Base-by-base conservation (phyloP, 2,797 vertebrate species). In the Gambusia yucatana region DNA sequence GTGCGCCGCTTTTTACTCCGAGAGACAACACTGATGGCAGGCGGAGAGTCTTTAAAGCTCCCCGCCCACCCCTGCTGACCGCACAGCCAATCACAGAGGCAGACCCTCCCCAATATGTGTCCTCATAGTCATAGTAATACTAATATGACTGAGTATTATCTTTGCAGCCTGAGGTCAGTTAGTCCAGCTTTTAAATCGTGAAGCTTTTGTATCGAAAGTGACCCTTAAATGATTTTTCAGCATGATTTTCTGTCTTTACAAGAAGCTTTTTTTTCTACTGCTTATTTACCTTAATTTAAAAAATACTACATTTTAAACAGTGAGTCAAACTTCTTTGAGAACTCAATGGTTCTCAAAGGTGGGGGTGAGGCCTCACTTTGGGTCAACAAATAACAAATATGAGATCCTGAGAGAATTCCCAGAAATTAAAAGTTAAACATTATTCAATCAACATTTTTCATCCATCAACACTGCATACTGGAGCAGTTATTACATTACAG, bases 1-100 rank as follows among this genome's bases (percentile, higher is more conserved):
- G 77, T 79, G 75, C 73, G 84, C 52, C 59, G 77, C 76, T 22
- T 72, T 89, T 52, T 48, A 78, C 74, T 75, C 81, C 7, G 81
- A 85, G 80, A 77, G 80, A 48, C 83, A 80, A 78, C 48, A 74
- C 44, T 67, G 75, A 59, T 84, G 65, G 82, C 86, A 78, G 83
- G 75, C 76, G 65, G 77, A 79, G 72, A 57, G 17, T 76, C 90
- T 84, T 92, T 88, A 86, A 87, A 92, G 87, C 89, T 83, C 87
- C 87, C 85, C 89, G 73, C 93, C 91, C 92, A 91, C 89, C 81
- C 83, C 65, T 39, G 70, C 80, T 81, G 77, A 74, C 84, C 77
- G 41, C 72, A 47, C 88, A 89, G 79, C 94, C 94, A 93, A 94
- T 94, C 90, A 91, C 83, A 85, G 36, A 77, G 41, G 72, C 33